phyloP scores from a whole-genome alignment of 2,113 vertebrate species.

The Morone chrysops region DNA sequence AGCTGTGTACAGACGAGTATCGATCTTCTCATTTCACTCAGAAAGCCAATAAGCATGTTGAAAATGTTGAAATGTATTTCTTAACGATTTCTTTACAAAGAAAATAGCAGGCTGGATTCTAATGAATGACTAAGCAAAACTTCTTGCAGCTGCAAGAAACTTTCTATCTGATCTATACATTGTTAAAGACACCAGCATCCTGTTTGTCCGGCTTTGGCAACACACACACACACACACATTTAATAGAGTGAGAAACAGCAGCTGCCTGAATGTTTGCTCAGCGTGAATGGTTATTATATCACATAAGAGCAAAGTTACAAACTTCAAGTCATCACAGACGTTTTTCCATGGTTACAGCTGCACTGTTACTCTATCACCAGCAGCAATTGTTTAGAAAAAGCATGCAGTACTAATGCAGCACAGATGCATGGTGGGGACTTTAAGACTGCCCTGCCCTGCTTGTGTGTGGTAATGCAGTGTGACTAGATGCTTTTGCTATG shows the following conservation, averaged over 20 bases:
- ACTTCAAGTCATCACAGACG: conserved; percentile 9
- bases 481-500: not conserved
- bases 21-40: not conserved
- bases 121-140: conserved; percentile 4
- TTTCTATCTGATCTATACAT: conserved; percentile 43
- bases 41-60: not conserved
- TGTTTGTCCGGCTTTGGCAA: conserved; percentile 22
- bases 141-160: conserved; percentile 43
- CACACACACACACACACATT: conserved; percentile 22
- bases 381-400: not conserved
- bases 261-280: conserved; percentile 24
- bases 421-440: conserved; percentile 13
- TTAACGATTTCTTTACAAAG: not conserved
- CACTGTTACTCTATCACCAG: not conserved
- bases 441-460: not conserved
- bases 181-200: conserved; percentile 36
- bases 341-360: not conserved
- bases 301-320: not conserved
- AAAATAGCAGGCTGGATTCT: not conserved
- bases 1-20: not conserved
- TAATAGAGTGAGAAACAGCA: conserved; percentile 6
- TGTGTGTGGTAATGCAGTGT: not conserved
- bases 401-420: conserved; percentile 1
- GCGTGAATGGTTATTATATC: conserved; percentile 9
- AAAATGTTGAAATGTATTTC: not conserved